Base-by-base conservation (phyloP, 2,888 invertebrate genomes). In the Seira musarum region DNA sequence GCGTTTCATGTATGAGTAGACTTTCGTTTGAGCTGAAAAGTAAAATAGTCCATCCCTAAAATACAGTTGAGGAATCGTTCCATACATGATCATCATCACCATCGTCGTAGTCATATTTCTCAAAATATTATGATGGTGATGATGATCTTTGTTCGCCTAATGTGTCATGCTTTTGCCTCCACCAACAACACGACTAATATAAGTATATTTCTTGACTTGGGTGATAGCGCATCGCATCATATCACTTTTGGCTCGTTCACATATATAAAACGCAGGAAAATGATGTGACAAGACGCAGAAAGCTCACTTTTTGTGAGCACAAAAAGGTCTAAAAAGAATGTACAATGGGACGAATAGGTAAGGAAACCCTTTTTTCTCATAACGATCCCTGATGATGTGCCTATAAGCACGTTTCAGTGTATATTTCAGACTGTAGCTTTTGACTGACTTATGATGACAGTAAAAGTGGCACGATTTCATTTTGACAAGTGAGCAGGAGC, bases 391-490 rank as follows among this genome's bases (percentile, higher is more conserved):
- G 25, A 53, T 30, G 30, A 30, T 76, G 63, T 60, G 64, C 70
- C 57, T 77, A 69, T 70, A 60, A 68, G 75, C 75, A 75, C 75
- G 75, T 68, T 75, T 68, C 19, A 61, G 46, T 30, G 75, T 68
- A 61, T 49, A 19, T 77, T 77, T 77, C 77, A 77, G 77, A 70
- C 30, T 30, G 30, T 30, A 30, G 30, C 30, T 30, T 30, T 71
- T 78, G 72, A 72, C 78, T 78, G 72, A 78, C 78, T 78, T 78
- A 78, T 67, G 78, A 78, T 78, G 78, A 78, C 78, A 78, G 78
- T 78, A 78, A 78, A 78, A 78, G 71, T 78, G 78, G 78, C 78
- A 78, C 78, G 78, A 78, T 78, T 78, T 72, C 60, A 72, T 78
- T 78, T 78, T 78, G 78, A 78, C 78, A 72, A 72, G 71, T 76